A percentile compares a stretch with the other conserved stretches of the same genome.
Evolutionary conservation across 2,113 vertebrate genomes (phyloP).

Genomic region (Jaculus jaculus): DNA sequence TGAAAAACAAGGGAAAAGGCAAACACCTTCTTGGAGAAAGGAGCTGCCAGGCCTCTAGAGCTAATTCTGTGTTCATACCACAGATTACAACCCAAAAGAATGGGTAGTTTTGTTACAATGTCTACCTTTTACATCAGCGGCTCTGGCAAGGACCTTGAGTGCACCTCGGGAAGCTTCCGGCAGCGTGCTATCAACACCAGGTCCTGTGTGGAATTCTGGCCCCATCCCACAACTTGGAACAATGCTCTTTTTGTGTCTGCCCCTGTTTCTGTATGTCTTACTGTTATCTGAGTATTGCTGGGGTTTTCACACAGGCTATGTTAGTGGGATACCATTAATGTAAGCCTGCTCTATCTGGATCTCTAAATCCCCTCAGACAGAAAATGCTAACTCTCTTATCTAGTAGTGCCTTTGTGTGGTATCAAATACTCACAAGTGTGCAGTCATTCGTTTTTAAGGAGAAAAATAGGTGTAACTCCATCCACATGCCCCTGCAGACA

Average conservation of each 20-base stretch:
- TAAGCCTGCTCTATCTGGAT: conserved; percentile 24
- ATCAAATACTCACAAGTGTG: neutral
- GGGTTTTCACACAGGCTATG: conserved; percentile 12
- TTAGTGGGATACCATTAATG: neutral
- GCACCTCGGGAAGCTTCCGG: conserved; percentile 84
- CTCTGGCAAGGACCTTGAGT: conserved; percentile 79
- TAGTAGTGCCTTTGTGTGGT: neutral
- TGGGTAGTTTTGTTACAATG: conserved; percentile 67
- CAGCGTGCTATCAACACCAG: conserved; percentile 85
- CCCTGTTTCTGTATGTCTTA: conserved; percentile 75
- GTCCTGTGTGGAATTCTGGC: conserved; percentile 84
- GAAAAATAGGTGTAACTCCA: neutral
- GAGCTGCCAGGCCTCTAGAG: conserved; percentile 50
- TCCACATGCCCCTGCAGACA: neutral
- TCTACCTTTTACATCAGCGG: conserved; percentile 81
- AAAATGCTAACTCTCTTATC: neutral
- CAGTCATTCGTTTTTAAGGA: neutral
- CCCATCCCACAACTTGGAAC: conserved; percentile 83
- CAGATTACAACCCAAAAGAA: conserved; percentile 72
- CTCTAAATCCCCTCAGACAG: neutral
- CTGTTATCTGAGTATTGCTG: conserved; percentile 75
- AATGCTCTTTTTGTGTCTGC: conserved; percentile 86
- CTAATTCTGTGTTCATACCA: conserved; percentile 54
- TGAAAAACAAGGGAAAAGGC: neutral
- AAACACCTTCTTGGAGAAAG: conserved; percentile 51